Percentiles rank a stretch among this genome's conserved stretches.
phyloP scores from a whole-genome alignment of 2,888 invertebrate species.

The Pteria penguin region DNA sequence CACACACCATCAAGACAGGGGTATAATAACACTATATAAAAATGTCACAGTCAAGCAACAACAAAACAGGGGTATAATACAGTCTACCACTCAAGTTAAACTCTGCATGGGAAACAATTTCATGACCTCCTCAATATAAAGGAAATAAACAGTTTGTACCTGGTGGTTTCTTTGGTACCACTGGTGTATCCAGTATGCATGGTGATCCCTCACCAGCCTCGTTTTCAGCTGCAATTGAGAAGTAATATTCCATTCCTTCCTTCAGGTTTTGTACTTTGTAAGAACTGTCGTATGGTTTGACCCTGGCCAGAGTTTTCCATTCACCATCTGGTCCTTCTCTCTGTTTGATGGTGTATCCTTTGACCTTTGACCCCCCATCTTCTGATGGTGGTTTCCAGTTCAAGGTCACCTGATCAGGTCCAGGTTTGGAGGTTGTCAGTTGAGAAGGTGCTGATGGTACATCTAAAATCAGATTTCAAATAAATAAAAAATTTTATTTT shows the following conservation, averaged over 20 bases:
- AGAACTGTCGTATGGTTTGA: slow-evolving; percentile 64
- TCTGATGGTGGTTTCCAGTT: slow-evolving; percentile 75
- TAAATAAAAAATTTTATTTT: too few relatives aligned
- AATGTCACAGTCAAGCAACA: too few relatives aligned
- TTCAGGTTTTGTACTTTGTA: slow-evolving; percentile 69
- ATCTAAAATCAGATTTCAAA: too few relatives aligned
- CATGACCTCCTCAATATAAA: too few relatives aligned
- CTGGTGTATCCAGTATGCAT: slow-evolving; percentile 64
- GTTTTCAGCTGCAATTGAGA: slow-evolving; percentile 79
- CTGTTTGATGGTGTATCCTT: slow-evolving; percentile 67
- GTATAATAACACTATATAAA: too few relatives aligned
- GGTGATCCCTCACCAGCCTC: slow-evolving; percentile 66
- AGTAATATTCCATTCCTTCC: slow-evolving; percentile 74
- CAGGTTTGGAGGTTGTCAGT: slow-evolving; percentile 66
- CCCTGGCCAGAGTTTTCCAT: slow-evolving; percentile 67
- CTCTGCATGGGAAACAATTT: too few relatives aligned
- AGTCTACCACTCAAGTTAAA: too few relatives aligned
- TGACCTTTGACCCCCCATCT: slow-evolving; percentile 74
- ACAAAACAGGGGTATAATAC: too few relatives aligned
- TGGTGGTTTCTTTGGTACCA: slow-evolving; percentile 63
- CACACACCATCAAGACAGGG: too few relatives aligned
- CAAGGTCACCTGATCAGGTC: slow-evolving; percentile 70
- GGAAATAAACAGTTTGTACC: too few relatives aligned
- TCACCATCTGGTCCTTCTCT: slow-evolving; percentile 62
- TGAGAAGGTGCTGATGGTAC: slow-evolving; percentile 78